Base-by-base conservation (phyloP, 2,888 invertebrate species). In the Drosophila barbarae region DNA sequence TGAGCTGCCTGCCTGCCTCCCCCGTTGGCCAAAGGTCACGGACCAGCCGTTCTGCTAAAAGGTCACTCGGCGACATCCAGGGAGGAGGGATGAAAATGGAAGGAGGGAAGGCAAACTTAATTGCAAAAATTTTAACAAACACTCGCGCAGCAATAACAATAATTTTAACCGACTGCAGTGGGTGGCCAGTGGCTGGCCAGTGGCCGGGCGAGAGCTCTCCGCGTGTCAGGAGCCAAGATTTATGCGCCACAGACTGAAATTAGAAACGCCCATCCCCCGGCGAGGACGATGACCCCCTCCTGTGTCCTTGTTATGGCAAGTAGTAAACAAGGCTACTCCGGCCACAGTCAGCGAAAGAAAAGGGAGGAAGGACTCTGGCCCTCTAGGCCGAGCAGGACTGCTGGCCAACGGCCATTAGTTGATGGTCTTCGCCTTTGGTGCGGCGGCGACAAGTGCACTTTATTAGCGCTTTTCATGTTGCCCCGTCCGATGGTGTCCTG, bases 231-330 rank as follows among this genome's bases (percentile, higher is more conserved):
- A 59, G 50, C 44, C 60, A 72, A 65, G 74, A 81, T 80, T 82
- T 82, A 78, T 81, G 76, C 71, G 69, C 56, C 75, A 68, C 73
- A 70, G 76, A 76, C 77, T 76, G 64, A 80, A 80, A 76, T 76
- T 76, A 72, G 79, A 76, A 74, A 78, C 72, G 74, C 73, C 32
- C n/a, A n/a, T 1, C 8, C 10, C 12, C 12, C 18, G 23, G 15
- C 13, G 13, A 30, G 18, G 15, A 18, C 32, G 18, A 32, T 32
- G 12, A 72, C 65, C 54, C 64, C 52, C 64, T 57, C 36, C 57
- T 60, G 28, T 57, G 39, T 41, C 59, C 51, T 46, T 56, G n/a
- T 30, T 42, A 12, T 50, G 50, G 73, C 55, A 12, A 53, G 59
- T 73, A 69, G 69, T 70, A 72, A 66, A 67, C 72, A 66, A 67